Percentiles rank a stretch among this genome's conserved stretches.
These are phyloP conservation scores for Microplitis demolitor DNA, from an alignment of 1,140 invertebrate species.

Conservation along the genomic window DNA sequence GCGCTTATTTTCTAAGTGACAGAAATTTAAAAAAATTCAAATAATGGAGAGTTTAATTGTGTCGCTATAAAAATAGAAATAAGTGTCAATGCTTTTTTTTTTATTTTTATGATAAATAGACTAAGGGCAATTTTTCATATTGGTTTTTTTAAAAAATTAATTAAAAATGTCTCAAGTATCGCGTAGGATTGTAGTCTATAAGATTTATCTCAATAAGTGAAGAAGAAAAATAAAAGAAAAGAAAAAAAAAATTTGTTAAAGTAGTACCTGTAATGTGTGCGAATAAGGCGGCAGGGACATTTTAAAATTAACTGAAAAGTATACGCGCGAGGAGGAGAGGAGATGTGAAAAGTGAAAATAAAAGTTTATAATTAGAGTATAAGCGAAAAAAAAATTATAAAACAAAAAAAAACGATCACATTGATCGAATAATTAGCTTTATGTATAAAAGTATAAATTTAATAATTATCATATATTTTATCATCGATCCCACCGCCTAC, in stretches of 20 bases:
- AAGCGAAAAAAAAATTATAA: constrained; percentile 27
- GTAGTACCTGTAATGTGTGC: constrained; percentile 46
- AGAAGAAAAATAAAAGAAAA: constrained; percentile 12
- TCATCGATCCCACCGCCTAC: constrained; percentile 18
- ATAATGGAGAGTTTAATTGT: neutral
- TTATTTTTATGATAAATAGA: constrained; percentile 10
- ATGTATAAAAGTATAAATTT: constrained; percentile 21
- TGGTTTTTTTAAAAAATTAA: neutral
- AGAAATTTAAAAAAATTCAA: neutral
- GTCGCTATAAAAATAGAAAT: neutral
- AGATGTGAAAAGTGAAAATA: constrained; percentile 14
- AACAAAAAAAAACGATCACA: constrained; percentile 7
- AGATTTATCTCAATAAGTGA: constrained; percentile 15
- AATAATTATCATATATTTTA: constrained; percentile 10
- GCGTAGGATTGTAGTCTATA: constrained; percentile 6
- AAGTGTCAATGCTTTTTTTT: neutral
- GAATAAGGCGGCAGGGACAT: constrained; percentile 29
- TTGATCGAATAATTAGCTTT: constrained; percentile 17
- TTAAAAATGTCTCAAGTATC: constrained; percentile 12
- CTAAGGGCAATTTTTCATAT: constrained; percentile 10
- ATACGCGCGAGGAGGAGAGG: constrained; percentile 2
- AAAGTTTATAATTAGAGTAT: constrained; percentile 31
- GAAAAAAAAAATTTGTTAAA: constrained; percentile 33
- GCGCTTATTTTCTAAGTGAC: too few relatives aligned
- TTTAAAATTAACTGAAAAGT: constrained; percentile 6